A percentile compares a stretch with the other conserved stretches of the same genome.
phyloP scores from a whole-genome alignment of 2,113 vertebrate species.

The Vidua macroura region DNA sequence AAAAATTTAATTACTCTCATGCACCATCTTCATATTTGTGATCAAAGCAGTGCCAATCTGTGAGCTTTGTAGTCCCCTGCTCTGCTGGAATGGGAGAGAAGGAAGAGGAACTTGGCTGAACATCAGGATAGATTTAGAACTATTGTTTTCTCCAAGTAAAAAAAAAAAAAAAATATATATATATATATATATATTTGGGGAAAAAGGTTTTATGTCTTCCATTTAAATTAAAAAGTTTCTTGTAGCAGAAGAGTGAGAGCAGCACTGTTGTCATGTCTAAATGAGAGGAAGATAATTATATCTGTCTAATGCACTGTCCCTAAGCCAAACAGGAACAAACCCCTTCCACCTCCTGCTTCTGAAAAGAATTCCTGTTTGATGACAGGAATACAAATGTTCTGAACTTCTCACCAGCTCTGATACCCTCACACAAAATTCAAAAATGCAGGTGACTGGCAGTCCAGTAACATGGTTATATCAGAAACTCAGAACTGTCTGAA shows the following conservation, averaged over 20 bases:
- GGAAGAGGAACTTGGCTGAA: background rate
- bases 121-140: background rate
- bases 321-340: background rate
- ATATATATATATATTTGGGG: background rate
- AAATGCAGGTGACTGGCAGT: background rate
- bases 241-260: background rate
- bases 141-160: background rate
- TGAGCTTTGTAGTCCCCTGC: background rate
- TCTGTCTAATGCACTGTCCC: background rate
- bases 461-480: background rate
- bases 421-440: rapidly evolving
- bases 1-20: constrained; percentile 70
- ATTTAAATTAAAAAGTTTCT: background rate
- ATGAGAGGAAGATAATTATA: background rate
- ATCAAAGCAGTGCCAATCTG: constrained; percentile 1
- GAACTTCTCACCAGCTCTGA: background rate
- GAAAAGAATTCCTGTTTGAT: background rate
- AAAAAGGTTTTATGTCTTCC: background rate
- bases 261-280: background rate
- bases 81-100: background rate
- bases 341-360: background rate
- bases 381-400: background rate
- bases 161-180: background rate
- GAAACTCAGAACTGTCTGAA: background rate
- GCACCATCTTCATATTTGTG: constrained; percentile 49